phyloP scores from a whole-genome alignment of 1,140 invertebrate genomes.

The Solenopsis fugax region DNA sequence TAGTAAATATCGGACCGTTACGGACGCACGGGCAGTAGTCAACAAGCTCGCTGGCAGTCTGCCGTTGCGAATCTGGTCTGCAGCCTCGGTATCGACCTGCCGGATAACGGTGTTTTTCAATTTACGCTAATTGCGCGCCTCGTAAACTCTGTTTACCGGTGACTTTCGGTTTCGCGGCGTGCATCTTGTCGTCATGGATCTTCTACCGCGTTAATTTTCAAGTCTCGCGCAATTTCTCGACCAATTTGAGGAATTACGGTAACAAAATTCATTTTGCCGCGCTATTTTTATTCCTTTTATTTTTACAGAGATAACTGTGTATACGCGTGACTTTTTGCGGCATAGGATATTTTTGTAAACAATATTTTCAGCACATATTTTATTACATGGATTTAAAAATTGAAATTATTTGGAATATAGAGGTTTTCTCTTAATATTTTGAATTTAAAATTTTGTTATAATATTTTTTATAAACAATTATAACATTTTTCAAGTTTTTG shows the following conservation, averaged over 20 bases:
- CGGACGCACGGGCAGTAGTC: conserved; percentile 26
- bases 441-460: not conserved
- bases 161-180: conserved; percentile 39
- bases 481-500: not conserved
- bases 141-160: conserved; percentile 47
- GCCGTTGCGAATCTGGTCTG: conserved; percentile 52
- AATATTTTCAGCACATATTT: not conserved
- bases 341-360: not conserved
- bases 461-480: no score
- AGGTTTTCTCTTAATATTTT: conserved; percentile 5
- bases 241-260: conserved; percentile 36
- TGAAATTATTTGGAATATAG: not conserved
- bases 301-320: not conserved
- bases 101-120: conserved; percentile 69
- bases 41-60: conserved; percentile 58
- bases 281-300: not conserved
- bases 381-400: not conserved
- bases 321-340: not conserved
- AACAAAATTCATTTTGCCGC: not conserved
- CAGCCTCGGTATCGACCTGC: conserved; percentile 65
- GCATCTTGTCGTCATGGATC: conserved; percentile 2
- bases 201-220: conserved; percentile 15
- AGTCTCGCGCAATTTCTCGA: conserved; percentile 31
- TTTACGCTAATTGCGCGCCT: conserved; percentile 64
- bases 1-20: conserved; percentile 49